A percentile compares a stretch with the other conserved stretches of the same genome.
These are phyloP conservation scores for Strix aluco DNA, from an alignment of 2,113 vertebrate species.

Conservation along the genomic window DNA sequence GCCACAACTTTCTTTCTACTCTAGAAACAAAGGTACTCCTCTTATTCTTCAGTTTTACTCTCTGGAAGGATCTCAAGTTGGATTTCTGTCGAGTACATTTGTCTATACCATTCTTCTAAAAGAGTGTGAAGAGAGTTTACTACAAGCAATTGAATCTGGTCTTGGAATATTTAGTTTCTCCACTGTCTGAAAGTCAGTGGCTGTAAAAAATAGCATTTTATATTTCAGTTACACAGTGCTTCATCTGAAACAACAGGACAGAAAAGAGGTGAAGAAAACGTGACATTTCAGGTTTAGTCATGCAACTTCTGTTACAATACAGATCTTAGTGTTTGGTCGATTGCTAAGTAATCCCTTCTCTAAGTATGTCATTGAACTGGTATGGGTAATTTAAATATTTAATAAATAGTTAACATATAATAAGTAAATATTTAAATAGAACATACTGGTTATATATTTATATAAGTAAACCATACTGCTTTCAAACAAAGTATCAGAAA, in stretches of 20 bases:
- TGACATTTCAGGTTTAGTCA: not conserved
- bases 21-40: not conserved
- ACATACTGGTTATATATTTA: not conserved
- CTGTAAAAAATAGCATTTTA: not conserved
- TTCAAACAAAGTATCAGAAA: not conserved
- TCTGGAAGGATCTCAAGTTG: not conserved
- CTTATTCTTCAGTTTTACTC: not conserved
- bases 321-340: not conserved
- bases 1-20: not conserved
- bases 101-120: not conserved
- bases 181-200: not conserved
- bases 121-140: not conserved
- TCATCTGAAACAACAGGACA: not conserved
- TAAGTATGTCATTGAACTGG: not conserved
- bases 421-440: not conserved
- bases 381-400: not conserved
- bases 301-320: not conserved
- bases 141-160: not conserved
- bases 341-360: not conserved
- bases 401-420: not conserved
- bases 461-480: not conserved
- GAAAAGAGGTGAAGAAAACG: not conserved
- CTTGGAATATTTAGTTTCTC: not conserved
- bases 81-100: not conserved
- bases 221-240: not conserved